Evolutionary conservation across 2,888 invertebrate genomes (phyloP), one percentile per base, ranked within the genome.

Genomic region (Alloscopus bannaensis): DNA sequence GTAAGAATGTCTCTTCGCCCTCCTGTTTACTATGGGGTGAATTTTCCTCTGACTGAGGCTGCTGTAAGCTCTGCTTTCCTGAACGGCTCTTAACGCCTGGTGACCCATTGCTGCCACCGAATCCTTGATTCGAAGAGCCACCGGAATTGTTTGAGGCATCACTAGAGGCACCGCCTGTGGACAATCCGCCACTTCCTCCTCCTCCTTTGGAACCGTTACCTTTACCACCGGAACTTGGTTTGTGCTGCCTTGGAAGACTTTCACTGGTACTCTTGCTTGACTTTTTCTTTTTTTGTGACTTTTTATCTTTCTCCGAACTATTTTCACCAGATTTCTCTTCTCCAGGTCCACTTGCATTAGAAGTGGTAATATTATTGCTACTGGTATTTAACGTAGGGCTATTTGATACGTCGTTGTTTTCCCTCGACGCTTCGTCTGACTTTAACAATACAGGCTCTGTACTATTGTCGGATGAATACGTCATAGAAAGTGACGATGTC

Each of bases 221-320:
- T 31, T 71, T 75, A 1, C 82, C 82, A 28, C 75, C 82, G 1
- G 82, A 79, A 62, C 72, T 82, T 2, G 82, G 82, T 50, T 78
- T 78, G 28, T 82, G 70, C n/a, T 80, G 82, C 45, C 76, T 31
- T 16, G 72, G 47, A 42, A 66, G 45, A 1, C 36, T 62, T n/a
- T 72, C 72, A 31, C 16, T 69, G 50, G 26, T 66, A 47, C 18
- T 57, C 24, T 42, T 55, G 4, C n/a, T 52, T 22, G 72, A 20
- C 20, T 71, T 76, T 68, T 80, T 80, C 62, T 71, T 75, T 26
- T 79, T 79, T 31, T 72, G 66, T 11, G 71, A 40, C 31, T 80
- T 82, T 24, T 81, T 79, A 13, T 79, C 70, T 28, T 75, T 81
- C 11, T 79, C 69, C 6, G 29, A 42, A 4, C 18, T 16, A 52